These are phyloP conservation scores for Mionectes macconnelli DNA, from an alignment of 2,113 vertebrate species.

Conservation along the genomic window DNA sequence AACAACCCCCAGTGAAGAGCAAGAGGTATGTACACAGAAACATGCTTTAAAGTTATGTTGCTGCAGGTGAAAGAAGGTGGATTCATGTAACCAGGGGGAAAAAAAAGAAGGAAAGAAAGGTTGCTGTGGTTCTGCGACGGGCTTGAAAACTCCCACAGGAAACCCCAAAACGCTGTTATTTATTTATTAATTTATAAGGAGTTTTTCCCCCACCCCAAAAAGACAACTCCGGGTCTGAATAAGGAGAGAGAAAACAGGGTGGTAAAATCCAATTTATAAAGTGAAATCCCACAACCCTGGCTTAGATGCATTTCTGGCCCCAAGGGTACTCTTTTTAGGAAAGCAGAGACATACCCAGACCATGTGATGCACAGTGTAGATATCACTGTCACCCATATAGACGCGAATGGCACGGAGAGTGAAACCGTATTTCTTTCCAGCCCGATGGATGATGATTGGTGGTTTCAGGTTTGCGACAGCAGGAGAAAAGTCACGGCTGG, in stretches of 20 bases:
- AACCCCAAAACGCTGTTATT: neutral
- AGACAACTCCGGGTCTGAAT: neutral
- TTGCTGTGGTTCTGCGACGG: neutral
- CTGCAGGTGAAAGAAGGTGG: slow-evolving; percentile 8
- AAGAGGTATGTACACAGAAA: neutral
- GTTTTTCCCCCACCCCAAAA: neutral
- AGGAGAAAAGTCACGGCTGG: slow-evolving; percentile 91
- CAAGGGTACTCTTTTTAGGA: neutral
- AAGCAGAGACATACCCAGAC: slow-evolving; percentile 87
- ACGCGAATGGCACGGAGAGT: slow-evolving; percentile 94
- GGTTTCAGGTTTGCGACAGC: slow-evolving; percentile 83
- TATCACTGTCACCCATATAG: slow-evolving; percentile 95
- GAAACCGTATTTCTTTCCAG: slow-evolving; percentile 97
- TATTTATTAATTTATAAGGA: neutral
- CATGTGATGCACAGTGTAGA: slow-evolving; percentile 98
- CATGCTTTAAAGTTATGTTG: slow-evolving; percentile 9
- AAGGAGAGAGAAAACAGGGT: neutral
- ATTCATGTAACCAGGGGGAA: neutral
- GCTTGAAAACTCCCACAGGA: neutral
- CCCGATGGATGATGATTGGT: slow-evolving; percentile 90
- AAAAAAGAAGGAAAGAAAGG: neutral
- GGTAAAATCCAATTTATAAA: neutral
- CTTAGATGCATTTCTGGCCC: neutral
- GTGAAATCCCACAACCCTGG: neutral
- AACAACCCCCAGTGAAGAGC: neutral